A percentile compares a stretch with the other conserved stretches of the same genome.
These are phyloP conservation scores for Cancer borealis DNA, from an alignment of 2,888 invertebrate species.

Conservation along the genomic window DNA sequence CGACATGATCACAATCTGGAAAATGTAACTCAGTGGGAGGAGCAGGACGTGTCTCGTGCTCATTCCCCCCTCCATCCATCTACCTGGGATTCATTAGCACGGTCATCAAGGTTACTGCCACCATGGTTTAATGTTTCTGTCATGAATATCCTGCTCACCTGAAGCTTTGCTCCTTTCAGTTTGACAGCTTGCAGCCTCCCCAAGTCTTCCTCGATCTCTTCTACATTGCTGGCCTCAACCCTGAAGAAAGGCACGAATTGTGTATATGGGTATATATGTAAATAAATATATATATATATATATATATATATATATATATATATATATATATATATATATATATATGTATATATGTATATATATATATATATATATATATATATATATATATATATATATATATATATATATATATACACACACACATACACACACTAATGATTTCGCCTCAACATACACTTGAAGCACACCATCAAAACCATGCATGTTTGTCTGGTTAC, in stretches of 20 bases:
- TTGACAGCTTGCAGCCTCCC: conserved; percentile 57
- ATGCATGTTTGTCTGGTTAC: not conserved
- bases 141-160: conserved; percentile 35
- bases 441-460: not conserved
- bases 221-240: conserved; percentile 60
- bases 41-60: too few species aligned
- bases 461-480: not conserved
- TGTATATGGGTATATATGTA: not conserved
- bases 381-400: not conserved
- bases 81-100: too few species aligned
- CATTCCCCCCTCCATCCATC: too few species aligned
- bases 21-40: not conserved
- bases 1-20: conserved; percentile 64
- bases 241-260: conserved; percentile 26
- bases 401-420: not conserved
- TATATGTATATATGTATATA: not conserved
- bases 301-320: not conserved
- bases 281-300: not conserved
- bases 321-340: not conserved
- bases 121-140: not conserved
- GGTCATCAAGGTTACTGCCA: too few species aligned
- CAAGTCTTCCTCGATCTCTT: conserved; percentile 59
- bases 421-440: not conserved
- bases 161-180: conserved; percentile 60
- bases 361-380: not conserved